Conservation (phyloP, 30 jellyfish, hydroid and myxozoan species). For the Hydractinia echinata region DNA sequence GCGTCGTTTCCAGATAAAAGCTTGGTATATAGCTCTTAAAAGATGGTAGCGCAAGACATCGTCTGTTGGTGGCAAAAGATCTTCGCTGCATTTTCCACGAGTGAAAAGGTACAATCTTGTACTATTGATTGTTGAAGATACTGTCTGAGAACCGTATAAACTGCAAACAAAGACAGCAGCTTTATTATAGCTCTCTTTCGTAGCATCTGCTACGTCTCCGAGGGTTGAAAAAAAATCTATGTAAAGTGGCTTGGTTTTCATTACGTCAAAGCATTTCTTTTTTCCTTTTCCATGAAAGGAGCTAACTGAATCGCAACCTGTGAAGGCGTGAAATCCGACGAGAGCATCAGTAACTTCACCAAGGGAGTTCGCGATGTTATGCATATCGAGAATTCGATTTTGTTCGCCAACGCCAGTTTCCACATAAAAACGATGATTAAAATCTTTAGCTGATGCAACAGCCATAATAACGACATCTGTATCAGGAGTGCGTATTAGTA, state of each 20-base stretch:
- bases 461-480: conserved; percentile 64
- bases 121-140: background rate
- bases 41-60: too few species aligned
- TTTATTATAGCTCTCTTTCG: background rate
- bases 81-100: too few species aligned
- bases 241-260: background rate
- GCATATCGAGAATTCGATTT: background rate
- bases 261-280: background rate
- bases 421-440: background rate
- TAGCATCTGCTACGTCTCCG: background rate
- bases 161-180: conserved; percentile 1
- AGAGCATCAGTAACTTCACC: background rate
- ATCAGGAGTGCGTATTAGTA: conserved; percentile 22
- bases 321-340: background rate
- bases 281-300: conserved; percentile 1
- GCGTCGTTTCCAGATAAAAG: too few species aligned
- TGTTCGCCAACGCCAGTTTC: conserved; percentile 1
- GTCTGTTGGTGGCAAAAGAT: too few species aligned
- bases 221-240: background rate
- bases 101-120: background rate
- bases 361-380: background rate
- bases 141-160: background rate
- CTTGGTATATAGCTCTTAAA: too few species aligned
- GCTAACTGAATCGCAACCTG: conserved; percentile 9
- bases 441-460: background rate